Evolutionary conservation across 2,797 vertebrate species (phyloP).

Genomic region (Petrocephalus sullivani): DNA sequence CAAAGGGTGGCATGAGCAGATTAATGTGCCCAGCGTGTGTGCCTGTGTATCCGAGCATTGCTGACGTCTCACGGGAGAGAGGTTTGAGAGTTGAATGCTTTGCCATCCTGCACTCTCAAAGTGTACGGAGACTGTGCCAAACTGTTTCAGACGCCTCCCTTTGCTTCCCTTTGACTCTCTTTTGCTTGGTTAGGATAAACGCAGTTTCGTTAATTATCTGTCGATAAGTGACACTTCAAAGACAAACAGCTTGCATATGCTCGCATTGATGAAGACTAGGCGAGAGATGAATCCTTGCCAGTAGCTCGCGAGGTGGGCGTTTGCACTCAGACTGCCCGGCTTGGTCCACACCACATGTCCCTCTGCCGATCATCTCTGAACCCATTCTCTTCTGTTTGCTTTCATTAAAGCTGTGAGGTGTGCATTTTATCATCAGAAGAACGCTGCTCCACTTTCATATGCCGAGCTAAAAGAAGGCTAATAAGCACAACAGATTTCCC

Average conservation of each 20-base stretch:
- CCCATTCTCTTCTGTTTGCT: neutral
- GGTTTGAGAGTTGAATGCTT: neutral
- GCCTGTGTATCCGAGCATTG: neutral
- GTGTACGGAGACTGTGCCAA: neutral
- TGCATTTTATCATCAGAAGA: neutral
- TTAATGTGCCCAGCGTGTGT: neutral
- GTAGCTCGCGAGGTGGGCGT: neutral
- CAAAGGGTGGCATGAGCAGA: neutral
- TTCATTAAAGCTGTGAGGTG: neutral
- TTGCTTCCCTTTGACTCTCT: neutral
- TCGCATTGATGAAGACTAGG: neutral
- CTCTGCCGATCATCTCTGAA: neutral
- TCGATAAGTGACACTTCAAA: conserved; percentile 17
- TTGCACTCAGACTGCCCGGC: neutral
- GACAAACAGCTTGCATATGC: conserved; percentile 12
- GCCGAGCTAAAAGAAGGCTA: neutral
- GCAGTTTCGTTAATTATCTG: conserved; percentile 1
- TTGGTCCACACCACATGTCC: neutral
- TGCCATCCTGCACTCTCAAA: neutral
- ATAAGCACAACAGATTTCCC: neutral
- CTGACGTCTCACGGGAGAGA: neutral
- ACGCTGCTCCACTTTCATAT: neutral
- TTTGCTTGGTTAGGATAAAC: conserved; percentile 16
- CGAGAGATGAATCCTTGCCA: conserved; percentile 11
- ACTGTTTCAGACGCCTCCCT: neutral